Conservation (phyloP, 2,113 vertebrate genomes). For the Elephantulus edwardii region DNA sequence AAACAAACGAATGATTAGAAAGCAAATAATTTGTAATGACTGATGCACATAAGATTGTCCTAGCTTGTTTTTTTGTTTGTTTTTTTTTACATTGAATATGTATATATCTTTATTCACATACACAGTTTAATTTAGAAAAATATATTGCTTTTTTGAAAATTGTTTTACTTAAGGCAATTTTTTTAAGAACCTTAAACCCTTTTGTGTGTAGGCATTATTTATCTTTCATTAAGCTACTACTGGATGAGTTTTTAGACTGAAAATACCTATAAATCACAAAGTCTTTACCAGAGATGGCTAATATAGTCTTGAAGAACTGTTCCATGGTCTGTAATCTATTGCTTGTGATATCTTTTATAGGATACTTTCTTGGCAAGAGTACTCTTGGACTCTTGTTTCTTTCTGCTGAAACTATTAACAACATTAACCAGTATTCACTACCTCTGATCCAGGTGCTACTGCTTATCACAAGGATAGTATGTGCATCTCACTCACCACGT, state of each 20-base stretch:
- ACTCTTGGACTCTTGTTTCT: neutral
- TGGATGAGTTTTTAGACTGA: neutral
- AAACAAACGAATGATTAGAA: slow-evolving; percentile 1
- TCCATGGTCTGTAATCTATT: neutral
- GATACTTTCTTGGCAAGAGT: neutral
- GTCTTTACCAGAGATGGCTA: neutral
- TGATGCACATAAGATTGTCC: neutral
- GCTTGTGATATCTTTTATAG: neutral
- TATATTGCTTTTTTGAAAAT: neutral
- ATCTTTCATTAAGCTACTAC: neutral
- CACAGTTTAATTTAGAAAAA: neutral
- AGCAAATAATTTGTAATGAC: neutral
- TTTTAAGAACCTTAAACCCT: slow-evolving; percentile 7
- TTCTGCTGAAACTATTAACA: neutral
- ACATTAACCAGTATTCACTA: neutral
- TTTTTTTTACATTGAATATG: too few relatives aligned
- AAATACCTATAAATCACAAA: neutral
- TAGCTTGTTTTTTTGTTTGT: neutral
- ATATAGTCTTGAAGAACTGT: neutral
- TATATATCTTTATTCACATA: too few relatives aligned
- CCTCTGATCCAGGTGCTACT: neutral
- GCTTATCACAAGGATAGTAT: neutral
- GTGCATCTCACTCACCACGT: slow-evolving; percentile 85
- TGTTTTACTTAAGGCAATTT: neutral
- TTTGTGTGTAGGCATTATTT: neutral